Evolutionary conservation across 2,797 vertebrate genomes (phyloP).

Genomic region (Cephalopachus bancanus): DNA sequence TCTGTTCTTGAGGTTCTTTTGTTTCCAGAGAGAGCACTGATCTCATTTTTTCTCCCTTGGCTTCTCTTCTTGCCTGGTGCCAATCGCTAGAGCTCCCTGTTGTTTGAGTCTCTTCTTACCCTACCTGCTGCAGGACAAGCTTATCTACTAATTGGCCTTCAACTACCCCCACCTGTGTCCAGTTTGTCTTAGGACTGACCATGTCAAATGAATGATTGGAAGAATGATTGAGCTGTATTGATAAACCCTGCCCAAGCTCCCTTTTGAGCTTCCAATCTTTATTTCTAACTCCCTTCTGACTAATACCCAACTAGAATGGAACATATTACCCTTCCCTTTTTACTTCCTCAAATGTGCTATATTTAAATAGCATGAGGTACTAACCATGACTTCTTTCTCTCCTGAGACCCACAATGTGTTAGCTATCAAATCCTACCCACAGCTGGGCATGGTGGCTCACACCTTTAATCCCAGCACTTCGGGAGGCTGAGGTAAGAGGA

Average conservation of each 20-base stretch:
- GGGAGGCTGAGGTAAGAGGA: too few species aligned
- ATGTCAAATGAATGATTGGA: not conserved
- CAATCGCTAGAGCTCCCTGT: not conserved
- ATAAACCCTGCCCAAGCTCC: not conserved
- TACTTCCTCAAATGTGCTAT: not conserved
- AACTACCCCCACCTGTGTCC: not conserved
- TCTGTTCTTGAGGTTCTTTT: not conserved
- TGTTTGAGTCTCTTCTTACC: not conserved
- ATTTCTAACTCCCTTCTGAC: not conserved
- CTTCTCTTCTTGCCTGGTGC: not conserved
- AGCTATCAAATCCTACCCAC: not conserved
- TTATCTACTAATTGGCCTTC: not conserved
- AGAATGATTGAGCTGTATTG: not conserved
- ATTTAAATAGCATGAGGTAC: not conserved
- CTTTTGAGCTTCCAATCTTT: not conserved
- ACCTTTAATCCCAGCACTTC: too few species aligned
- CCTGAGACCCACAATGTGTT: not conserved
- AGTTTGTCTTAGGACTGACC: not conserved
- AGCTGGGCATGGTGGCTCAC: too few species aligned
- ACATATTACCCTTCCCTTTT: not conserved
- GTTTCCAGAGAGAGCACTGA: not conserved
- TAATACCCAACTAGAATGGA: not conserved
- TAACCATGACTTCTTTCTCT: not conserved
- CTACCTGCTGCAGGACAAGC: not conserved
- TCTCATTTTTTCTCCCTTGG: not conserved